phyloP scores from a whole-genome alignment of 2,113 vertebrate species.

The Scytalopus superciliaris region DNA sequence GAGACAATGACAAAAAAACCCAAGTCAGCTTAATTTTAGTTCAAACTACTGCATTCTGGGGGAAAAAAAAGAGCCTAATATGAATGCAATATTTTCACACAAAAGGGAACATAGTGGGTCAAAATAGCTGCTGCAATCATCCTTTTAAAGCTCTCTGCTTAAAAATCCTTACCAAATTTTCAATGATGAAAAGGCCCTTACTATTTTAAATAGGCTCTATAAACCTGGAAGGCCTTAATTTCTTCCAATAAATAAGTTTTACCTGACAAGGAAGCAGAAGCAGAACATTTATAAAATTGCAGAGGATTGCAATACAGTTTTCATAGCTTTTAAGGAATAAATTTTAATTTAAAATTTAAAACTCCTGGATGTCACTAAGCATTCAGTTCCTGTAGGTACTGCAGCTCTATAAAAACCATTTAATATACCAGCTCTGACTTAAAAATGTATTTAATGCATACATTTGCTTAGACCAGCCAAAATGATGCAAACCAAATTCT shows the following conservation, averaged over 20 bases:
- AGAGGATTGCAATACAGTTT: background rate
- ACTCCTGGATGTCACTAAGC: background rate
- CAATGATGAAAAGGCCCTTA: background rate
- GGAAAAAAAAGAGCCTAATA: background rate
- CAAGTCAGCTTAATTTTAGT: background rate
- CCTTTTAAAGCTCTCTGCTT: background rate
- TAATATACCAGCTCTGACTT: background rate
- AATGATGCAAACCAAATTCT: background rate
- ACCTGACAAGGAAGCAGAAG: background rate
- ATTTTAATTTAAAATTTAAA: background rate
- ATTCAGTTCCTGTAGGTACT: background rate
- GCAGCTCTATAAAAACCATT: background rate
- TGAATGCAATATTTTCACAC: background rate
- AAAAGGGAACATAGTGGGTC: background rate
- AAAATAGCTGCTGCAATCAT: background rate
- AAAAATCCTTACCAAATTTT: background rate
- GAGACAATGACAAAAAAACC: background rate
- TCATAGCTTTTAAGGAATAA: background rate
- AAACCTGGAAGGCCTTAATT: background rate
- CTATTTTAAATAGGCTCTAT: background rate
- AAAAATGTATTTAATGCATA: background rate
- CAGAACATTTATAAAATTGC: background rate
- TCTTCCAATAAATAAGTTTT: background rate
- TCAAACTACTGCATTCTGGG: rapidly evolving
- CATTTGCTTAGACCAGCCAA: background rate